Evolutionary conservation across 2,113 vertebrate genomes (phyloP).

Genomic region (Electrona antarctica): DNA sequence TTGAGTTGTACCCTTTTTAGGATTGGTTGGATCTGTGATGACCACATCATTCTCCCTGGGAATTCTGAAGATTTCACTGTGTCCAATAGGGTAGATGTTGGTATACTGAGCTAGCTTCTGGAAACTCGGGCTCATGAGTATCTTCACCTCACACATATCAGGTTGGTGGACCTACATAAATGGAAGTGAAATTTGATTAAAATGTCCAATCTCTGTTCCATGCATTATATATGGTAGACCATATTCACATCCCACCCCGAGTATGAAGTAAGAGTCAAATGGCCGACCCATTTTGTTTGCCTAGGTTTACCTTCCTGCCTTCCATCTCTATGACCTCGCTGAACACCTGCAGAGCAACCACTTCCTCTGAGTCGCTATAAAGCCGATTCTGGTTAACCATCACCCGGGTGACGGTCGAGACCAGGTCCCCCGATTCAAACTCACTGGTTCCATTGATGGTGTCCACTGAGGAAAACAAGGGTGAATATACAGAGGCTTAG

Average conservation of each 20-base stretch:
- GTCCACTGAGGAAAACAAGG: constrained; percentile 76
- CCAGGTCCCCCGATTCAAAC: constrained; percentile 75
- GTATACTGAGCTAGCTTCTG: constrained; percentile 84
- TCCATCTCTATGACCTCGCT: constrained; percentile 91
- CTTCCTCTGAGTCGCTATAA: constrained; percentile 80
- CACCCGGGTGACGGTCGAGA: constrained; percentile 84
- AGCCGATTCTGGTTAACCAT: constrained; percentile 88
- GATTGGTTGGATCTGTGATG: constrained; percentile 83
- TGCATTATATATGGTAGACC: too few species aligned
- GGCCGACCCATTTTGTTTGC: not conserved
- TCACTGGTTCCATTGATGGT: constrained; percentile 68
- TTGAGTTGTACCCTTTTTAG: constrained; percentile 80
- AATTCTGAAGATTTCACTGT: constrained; percentile 87
- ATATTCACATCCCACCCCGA: too few species aligned
- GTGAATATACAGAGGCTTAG: not conserved
- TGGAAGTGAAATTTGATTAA: constrained; percentile 4
- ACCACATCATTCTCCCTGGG: constrained; percentile 84
- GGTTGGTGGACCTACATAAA: constrained; percentile 86
- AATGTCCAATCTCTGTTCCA: too few species aligned
- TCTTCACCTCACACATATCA: constrained; percentile 88
- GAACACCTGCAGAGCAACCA: constrained; percentile 85
- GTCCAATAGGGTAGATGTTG: constrained; percentile 83
- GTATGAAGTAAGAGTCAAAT: too few species aligned
- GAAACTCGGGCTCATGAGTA: constrained; percentile 85
- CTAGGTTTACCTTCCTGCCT: constrained; percentile 83